Evolutionary conservation across 1,140 invertebrate species (phyloP), one percentile per base, ranked within the genome.

Genomic region (Grapholita molesta): DNA sequence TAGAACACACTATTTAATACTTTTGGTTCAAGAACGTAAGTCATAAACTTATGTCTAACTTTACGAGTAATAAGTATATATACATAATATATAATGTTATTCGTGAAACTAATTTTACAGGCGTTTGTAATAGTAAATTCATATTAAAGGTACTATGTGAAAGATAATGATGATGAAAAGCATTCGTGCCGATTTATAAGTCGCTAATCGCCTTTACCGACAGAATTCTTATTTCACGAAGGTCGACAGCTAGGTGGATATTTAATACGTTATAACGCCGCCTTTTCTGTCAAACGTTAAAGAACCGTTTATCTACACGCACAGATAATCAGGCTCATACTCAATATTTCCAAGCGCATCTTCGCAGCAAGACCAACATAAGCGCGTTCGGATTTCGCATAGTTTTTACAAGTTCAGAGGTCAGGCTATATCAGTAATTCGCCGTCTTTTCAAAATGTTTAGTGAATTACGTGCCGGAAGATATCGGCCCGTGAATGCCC

Each of bases 401-500:
- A 42, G 1, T n/a, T 42, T 12, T 42, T 15, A 42, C n/a, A 42
- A 5, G 0, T 7, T 48, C 18, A 48, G 2, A 21, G 42, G 8
- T 21, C 18, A 21, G 21, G 42, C 42, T 48, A 48, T 21, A 21
- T 9, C 1, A 21, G 15, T 7, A 21, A 21, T 30, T 48, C 6
- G 2, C 18, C 18, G 42, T n/a, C 42, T 2, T 21, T 18, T 48
- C 18, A 7, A 48, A 48, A 48, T 21, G 42, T 9, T 0, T 48
- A 21, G 18, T 21, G 42, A 48, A 48, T 21, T 18, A 48, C 7
- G 18, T 6, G 9, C 18, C 15, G 21, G 42, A 48, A 48, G 42
- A 48, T 48, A 48, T 61, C 55, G 55, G 55, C 55, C 55, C 55
- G 55, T 28, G 55, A 61, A 25, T 25, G 55, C 55, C 24, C 53